Conservation (phyloP, 2,113 vertebrate species). For the Sterna hirundo region DNA sequence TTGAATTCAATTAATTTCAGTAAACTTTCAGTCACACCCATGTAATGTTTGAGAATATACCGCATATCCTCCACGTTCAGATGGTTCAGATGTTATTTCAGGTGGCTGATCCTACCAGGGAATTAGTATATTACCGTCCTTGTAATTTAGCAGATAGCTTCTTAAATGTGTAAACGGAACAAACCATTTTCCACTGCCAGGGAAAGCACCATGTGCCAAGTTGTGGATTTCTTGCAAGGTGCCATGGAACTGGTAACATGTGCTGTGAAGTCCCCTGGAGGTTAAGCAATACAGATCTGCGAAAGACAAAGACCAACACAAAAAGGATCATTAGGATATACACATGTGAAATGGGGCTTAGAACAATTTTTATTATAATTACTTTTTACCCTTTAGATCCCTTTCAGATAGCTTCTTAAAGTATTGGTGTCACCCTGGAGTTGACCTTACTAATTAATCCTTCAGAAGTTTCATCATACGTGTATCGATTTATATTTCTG, state of each 20-base stretch:
- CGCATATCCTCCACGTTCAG: not conserved
- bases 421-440: not conserved
- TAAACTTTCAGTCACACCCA: not conserved
- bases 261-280: not conserved
- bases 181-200: not conserved
- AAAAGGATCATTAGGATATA: not conserved
- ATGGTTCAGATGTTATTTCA: not conserved
- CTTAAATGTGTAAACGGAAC: not conserved
- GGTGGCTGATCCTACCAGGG: not conserved
- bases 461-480: not conserved
- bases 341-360: not conserved
- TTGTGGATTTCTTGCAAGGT: not conserved
- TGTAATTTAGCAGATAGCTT: not conserved
- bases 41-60: not conserved
- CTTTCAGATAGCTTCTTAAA: not conserved
- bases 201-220: not conserved
- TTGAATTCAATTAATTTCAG: not conserved
- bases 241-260: fast-evolving
- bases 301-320: not conserved
- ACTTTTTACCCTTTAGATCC: not conserved
- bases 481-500: not conserved
- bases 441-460: not conserved
- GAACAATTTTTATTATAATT: not conserved
- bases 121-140: not conserved
- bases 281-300: not conserved